Evolutionary conservation across 2,888 invertebrate genomes (phyloP), one percentile per base, ranked within the genome.

Genomic region (Achlya flavicornis): DNA sequence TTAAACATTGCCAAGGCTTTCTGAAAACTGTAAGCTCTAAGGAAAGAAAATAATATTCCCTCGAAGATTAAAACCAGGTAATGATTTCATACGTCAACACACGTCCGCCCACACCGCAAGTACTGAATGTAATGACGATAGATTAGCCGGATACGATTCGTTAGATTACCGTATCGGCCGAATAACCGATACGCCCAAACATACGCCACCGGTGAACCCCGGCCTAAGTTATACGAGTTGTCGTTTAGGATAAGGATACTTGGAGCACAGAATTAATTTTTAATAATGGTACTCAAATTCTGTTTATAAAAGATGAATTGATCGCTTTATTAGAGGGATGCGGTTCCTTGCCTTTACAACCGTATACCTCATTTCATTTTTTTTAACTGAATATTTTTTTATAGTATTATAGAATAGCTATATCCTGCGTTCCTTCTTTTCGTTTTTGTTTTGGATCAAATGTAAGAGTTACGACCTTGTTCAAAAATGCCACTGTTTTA

Each of bases 111-210:
- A 90, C 88, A 90, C 90, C 68, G 65, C 66, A 66, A 69, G 65
- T 70, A 80, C 79, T 72, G 77, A 82, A 77, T 74, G 74, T 87
- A 86, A 87, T 88, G 87, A 87, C 87, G 81, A 84, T 83, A 85
- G 86, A 88, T 88, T 84, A 87, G 80, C 88, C 91, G 90, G 90
- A 91, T 90, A 85, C 74, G 79, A 79, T 73, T 75, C 71, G 69
- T 75, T 75, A 85, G 85, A 89, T 89, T 84, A 86, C 78, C 75
- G 79, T 79, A 83, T 81, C 83, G 76, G 77, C 73, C 73, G 74
- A 79, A 82, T 78, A 75, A 73, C 77, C 74, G 83, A 80, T 86
- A 88, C 87, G 85, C 84, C 83, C 84, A 82, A 79, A 81, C 84
- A 77, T 87, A 85, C 74, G 76, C 77, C 75, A 82, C 78, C 66